Evolutionary conservation across 2,113 vertebrate species (phyloP).

Genomic region (Lepidothrix coronata): DNA sequence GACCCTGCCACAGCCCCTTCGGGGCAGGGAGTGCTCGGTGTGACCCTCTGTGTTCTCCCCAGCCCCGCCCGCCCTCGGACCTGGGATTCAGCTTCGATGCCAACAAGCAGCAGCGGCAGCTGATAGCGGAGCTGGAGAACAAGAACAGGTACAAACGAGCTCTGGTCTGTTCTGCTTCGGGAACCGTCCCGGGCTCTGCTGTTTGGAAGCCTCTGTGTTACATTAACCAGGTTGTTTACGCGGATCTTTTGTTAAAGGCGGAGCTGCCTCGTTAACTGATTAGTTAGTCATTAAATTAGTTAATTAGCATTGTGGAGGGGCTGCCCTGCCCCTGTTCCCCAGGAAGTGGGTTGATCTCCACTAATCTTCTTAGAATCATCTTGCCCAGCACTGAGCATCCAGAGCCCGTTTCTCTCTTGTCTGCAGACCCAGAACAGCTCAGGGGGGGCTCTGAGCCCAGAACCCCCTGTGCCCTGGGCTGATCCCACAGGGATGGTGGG

Average conservation of each 20-base stretch:
- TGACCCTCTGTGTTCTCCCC: neutral
- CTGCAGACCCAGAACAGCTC: neutral
- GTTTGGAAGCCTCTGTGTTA: neutral
- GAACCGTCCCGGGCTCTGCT: neutral
- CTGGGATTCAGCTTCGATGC: conserved; percentile 90
- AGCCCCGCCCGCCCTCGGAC: conserved; percentile 88
- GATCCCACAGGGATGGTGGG: neutral
- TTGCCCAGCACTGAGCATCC: rapidly evolving
- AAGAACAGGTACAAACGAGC: conserved; percentile 86
- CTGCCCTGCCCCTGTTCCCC: neutral
- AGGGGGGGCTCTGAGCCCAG: neutral
- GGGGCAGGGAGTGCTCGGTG: neutral
- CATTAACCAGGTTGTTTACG: neutral
- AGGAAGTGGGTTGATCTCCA: neutral
- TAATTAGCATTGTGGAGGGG: neutral
- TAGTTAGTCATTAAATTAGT: neutral
- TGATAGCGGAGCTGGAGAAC: conserved; percentile 96
- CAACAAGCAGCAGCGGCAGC: conserved; percentile 93
- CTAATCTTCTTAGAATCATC: neutral
- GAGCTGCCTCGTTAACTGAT: neutral
- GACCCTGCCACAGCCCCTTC: neutral
- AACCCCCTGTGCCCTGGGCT: rapidly evolving
- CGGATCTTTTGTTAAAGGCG: neutral
- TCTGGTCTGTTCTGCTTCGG: neutral
- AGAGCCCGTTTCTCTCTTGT: rapidly evolving